Conservation (phyloP, 2,797 vertebrate species). For the Tolypeutes matacus region DNA sequence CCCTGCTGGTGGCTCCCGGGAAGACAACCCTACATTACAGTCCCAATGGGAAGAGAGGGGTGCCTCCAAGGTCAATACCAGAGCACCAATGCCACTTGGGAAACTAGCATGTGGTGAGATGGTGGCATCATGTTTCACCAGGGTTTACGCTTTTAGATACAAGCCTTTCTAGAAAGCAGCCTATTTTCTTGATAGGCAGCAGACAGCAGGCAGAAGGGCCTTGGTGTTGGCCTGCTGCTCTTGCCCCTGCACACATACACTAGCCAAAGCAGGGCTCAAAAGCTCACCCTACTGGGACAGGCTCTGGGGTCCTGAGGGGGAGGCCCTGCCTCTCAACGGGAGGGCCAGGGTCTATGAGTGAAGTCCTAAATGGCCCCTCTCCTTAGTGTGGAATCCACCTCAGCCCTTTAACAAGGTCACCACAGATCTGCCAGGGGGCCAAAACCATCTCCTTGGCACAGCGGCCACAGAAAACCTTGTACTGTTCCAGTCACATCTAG, state of each 20-base stretch:
- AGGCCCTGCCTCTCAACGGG: no score
- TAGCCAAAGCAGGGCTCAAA: not conserved
- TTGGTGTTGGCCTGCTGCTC: not conserved
- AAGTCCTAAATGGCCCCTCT: not conserved
- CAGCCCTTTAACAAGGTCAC: not conserved
- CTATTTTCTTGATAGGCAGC: not conserved
- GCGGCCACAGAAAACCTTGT: not conserved
- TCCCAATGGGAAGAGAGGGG: not conserved
- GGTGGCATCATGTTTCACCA: not conserved
- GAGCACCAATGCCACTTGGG: not conserved
- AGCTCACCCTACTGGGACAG: no score
- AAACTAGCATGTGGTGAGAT: not conserved
- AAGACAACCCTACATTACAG: not conserved
- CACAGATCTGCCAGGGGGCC: not conserved
- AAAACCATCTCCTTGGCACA: not conserved
- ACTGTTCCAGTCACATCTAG: no score
- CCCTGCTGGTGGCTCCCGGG: not conserved
- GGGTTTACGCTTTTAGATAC: not conserved
- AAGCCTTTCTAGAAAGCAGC: not conserved
- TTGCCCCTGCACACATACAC: accelerated
- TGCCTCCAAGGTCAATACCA: not conserved
- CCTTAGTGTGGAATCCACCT: not conserved
- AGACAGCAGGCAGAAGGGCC: not conserved
- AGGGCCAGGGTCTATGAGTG: not conserved
- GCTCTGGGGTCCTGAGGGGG: no score